Conservation (phyloP, 1,140 invertebrate genomes). For the Cydia splendana region DNA sequence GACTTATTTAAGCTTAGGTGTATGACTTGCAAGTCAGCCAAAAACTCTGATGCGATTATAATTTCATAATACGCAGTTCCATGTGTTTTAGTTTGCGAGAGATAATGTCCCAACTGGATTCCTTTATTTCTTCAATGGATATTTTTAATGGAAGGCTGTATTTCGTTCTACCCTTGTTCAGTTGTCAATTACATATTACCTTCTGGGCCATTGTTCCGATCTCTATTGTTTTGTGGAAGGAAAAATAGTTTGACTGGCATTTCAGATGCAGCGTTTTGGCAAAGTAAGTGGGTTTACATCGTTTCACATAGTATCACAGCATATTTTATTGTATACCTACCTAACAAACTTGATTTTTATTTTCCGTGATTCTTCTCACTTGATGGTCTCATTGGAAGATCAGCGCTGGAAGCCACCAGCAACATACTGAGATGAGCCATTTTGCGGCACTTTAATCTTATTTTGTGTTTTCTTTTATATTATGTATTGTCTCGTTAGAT, state of each 20-base stretch:
- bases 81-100: background rate
- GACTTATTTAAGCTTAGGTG: background rate
- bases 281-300: background rate
- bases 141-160: background rate
- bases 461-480: no score
- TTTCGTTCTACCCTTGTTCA: slow-evolving; percentile 57
- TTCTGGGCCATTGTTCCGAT: background rate
- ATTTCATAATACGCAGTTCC: background rate
- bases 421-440: no score
- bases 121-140: background rate
- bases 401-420: no score
- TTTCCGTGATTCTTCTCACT: no score
- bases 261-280: background rate
- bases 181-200: slow-evolving; percentile 63
- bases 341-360: no score
- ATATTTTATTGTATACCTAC: no score
- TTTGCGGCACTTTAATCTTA: no score
- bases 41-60: background rate
- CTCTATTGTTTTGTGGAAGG: background rate
- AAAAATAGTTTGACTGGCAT: background rate
- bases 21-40: background rate
- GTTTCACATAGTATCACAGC: no score
- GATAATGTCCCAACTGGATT: background rate
- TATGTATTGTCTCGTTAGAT: no score
- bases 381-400: no score